A percentile compares a stretch with the other conserved stretches of the same genome.
These are phyloP conservation scores for Melanotaenia nigrans DNA, from an alignment of 2,797 vertebrate species.

Conservation along the genomic window DNA sequence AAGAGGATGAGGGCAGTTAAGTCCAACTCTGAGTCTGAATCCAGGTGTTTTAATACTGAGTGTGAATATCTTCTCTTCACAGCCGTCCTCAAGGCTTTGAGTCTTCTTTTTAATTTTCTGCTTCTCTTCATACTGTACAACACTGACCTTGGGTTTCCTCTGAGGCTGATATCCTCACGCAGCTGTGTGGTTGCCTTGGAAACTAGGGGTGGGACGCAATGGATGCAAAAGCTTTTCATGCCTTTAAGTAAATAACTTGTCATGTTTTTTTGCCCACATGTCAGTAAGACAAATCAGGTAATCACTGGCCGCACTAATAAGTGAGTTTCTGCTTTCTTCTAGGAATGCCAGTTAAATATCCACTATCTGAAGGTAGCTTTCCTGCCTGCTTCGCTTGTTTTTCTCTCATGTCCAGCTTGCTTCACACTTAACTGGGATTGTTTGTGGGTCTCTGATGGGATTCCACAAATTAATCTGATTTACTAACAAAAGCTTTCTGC, in stretches of 20 bases:
- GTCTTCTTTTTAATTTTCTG: conserved; percentile 15
- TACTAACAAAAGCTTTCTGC: conserved; percentile 82
- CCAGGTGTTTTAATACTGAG: conserved; percentile 21
- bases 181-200: conserved; percentile 65
- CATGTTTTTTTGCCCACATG: conserved; percentile 13
- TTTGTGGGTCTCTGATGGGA: conserved; percentile 73
- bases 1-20: background rate
- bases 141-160: conserved; percentile 61
- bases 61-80: conserved; percentile 32
- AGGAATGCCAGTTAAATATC: conserved; percentile 87
- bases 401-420: conserved; percentile 55
- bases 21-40: conserved; percentile 6
- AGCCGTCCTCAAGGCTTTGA: conserved; percentile 4
- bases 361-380: conserved; percentile 86
- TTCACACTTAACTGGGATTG: conserved; percentile 67
- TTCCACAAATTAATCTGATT: conserved; percentile 82
- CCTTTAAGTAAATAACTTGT: conserved; percentile 9
- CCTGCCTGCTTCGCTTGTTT: conserved; percentile 65
- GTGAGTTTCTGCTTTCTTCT: conserved; percentile 76
- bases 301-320: conserved; percentile 59
- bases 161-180: conserved; percentile 38
- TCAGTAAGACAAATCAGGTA: conserved; percentile 22
- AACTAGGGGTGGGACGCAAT: conserved; percentile 56
- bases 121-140: conserved; percentile 30
- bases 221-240: conserved; percentile 46